These are phyloP conservation scores for Chrysemys picta DNA, from an alignment of 2,113 vertebrate genomes.

Conservation along the genomic window DNA sequence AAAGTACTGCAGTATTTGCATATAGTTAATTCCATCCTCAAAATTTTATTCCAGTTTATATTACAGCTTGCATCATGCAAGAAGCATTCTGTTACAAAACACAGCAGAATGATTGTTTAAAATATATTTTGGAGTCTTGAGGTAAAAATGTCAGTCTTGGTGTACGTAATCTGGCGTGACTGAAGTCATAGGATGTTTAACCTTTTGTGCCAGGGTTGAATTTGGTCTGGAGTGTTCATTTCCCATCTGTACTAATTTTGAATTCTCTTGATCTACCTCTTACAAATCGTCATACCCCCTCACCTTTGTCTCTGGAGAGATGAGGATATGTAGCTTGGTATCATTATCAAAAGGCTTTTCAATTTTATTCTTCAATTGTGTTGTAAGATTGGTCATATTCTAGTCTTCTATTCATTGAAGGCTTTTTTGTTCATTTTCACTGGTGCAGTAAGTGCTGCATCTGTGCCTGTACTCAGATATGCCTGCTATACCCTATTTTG, in stretches of 20 bases:
- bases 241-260: neutral
- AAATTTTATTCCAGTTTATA: neutral
- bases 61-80: neutral
- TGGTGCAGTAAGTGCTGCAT: neutral
- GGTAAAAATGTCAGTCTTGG: neutral
- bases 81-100: neutral
- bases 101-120: neutral
- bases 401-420: neutral
- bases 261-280: neutral
- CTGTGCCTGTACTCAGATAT: neutral
- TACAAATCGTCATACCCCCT: neutral
- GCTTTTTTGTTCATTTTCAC: rapidly evolving
- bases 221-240: neutral
- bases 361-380: neutral
- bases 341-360: neutral
- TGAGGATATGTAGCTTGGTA: neutral
- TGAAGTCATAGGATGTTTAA: neutral
- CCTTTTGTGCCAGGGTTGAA: neutral
- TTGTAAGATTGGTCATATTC: neutral
- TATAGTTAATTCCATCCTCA: neutral
- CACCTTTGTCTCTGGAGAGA: neutral
- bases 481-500: neutral
- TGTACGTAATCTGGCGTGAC: neutral
- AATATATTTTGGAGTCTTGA: neutral
- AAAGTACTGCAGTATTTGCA: neutral